Percentiles rank a stretch among this genome's conserved stretches.
Conservation (phyloP, 2,888 invertebrate species). For the Allacma fusca region DNA sequence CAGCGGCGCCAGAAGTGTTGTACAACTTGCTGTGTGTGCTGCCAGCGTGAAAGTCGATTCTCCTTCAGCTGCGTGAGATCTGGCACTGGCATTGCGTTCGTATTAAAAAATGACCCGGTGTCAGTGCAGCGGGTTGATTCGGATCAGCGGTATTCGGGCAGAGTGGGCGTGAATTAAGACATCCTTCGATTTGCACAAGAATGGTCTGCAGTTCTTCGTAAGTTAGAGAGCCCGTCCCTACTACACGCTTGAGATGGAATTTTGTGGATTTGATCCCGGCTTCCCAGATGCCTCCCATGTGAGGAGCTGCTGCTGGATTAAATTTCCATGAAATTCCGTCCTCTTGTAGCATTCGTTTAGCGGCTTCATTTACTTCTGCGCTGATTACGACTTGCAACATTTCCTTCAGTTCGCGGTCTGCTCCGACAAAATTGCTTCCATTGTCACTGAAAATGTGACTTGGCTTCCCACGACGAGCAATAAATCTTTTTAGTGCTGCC, state of each 20-base stretch:
- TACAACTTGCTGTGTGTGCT: constrained; percentile 31
- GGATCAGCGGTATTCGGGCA: not conserved
- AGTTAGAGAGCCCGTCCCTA: not conserved
- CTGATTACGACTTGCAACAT: not conserved
- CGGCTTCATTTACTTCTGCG: not conserved
- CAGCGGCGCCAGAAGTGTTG: constrained; percentile 48
- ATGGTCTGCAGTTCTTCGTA: not conserved
- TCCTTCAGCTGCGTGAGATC: constrained; percentile 17
- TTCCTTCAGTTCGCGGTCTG: not conserved
- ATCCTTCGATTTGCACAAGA: not conserved
- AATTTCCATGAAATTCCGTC: not conserved
- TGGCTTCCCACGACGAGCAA: not conserved
- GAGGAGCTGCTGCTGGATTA: not conserved
- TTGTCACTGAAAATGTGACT: not conserved
- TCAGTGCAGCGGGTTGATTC: constrained; percentile 28
- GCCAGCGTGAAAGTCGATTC: constrained; percentile 41
- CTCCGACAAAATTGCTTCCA: not conserved
- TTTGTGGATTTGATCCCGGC: not conserved
- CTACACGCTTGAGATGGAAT: not conserved
- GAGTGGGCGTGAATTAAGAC: constrained; percentile 1
- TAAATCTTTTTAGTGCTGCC: not conserved
- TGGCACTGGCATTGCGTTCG: constrained; percentile 49
- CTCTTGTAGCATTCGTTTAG: not conserved
- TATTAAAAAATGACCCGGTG: constrained; percentile 62
- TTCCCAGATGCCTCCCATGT: constrained; percentile 18